Base-by-base conservation (phyloP, 2,797 vertebrate species). In the Zenarchopterus dispar region DNA sequence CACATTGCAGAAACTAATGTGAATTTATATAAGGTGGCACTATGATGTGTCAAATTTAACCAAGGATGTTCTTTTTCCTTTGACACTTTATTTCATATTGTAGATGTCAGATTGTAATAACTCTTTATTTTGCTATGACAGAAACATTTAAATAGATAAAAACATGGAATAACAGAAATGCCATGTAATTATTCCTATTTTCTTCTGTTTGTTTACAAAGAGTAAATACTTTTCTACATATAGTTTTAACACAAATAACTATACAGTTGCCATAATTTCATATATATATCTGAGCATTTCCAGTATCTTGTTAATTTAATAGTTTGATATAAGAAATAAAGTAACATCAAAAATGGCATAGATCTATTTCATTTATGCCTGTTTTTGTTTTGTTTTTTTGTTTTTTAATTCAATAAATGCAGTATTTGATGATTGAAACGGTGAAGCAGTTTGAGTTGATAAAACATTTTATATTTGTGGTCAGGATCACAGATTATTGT, bases 151-250 rank as follows among this genome's bases (percentile, higher is more conserved):
- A 33, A 19, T 47, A 13, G 21, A 16, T 46, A 42, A 67, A 64
- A 39, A 67, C 63, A 75, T 67, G 22, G 17, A 70, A 45, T 42
- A 58, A 16, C 21, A 51, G 28, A 57, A 55, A 51, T 43, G 48
- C 22, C 10, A 19, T 71, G 6, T 41, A 58, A 72, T 0, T 53
- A 47, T 76, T 70, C 50, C 47, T 28, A 49, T 52, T 42, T 60
- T 51, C 17, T 13, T 43, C 21, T 42, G 19, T 73, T 22, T 21
- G 69, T 86, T 83, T 84, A 84, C 68, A 84, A 56, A 84, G 75
- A 77, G 33, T 56, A 51, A 70, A 73, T 67, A 75, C 62, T 80
- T 88, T 82, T 81, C 26, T 82, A 76, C 63, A 8, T 68, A n/a
- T 67, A 68, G 59, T 82, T 77, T 71, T 44, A 56, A 22, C 52